Evolutionary conservation across 2,888 invertebrate species (phyloP).

Genomic region (Acronicta aceris): DNA sequence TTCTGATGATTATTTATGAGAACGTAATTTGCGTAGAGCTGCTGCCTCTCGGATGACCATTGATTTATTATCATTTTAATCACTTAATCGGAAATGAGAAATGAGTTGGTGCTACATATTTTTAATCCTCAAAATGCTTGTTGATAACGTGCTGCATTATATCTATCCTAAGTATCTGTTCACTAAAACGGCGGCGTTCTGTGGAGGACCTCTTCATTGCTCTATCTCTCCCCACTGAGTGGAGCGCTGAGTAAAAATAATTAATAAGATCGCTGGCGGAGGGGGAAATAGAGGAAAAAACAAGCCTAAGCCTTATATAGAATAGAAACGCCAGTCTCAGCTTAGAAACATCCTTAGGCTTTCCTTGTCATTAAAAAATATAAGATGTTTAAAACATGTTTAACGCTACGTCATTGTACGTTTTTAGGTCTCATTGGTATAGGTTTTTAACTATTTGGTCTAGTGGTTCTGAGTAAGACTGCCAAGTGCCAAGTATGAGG

Average conservation of each 20-base stretch:
- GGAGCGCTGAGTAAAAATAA: slow-evolving; percentile 47
- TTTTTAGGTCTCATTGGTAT: too few species aligned
- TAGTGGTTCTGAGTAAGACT: too few species aligned
- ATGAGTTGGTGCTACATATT: neutral
- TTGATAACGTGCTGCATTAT: slow-evolving; percentile 10
- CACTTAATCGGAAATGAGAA: neutral
- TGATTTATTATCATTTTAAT: neutral
- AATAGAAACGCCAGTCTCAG: slow-evolving; percentile 33
- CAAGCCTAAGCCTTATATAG: slow-evolving; percentile 28
- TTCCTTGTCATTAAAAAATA: slow-evolving; percentile 15
- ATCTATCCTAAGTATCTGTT: slow-evolving; percentile 24
- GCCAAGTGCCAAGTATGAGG: too few species aligned
- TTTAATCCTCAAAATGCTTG: neutral
- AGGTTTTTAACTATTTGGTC: too few species aligned
- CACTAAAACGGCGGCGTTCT: slow-evolving; percentile 33
- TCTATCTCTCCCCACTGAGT: slow-evolving; percentile 32
- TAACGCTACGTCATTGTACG: too few species aligned
- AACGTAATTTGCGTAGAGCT: neutral
- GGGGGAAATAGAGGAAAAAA: slow-evolving; percentile 38
- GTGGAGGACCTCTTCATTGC: slow-evolving; percentile 43
- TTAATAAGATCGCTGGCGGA: slow-evolving; percentile 48
- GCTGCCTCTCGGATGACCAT: neutral
- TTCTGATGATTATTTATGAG: slow-evolving; percentile 18
- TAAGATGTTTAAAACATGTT: slow-evolving; percentile 7
- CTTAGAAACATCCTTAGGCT: slow-evolving; percentile 32